Evolutionary conservation across 2,797 vertebrate genomes (phyloP).

Genomic region (Aselliscus stoliczkanus): DNA sequence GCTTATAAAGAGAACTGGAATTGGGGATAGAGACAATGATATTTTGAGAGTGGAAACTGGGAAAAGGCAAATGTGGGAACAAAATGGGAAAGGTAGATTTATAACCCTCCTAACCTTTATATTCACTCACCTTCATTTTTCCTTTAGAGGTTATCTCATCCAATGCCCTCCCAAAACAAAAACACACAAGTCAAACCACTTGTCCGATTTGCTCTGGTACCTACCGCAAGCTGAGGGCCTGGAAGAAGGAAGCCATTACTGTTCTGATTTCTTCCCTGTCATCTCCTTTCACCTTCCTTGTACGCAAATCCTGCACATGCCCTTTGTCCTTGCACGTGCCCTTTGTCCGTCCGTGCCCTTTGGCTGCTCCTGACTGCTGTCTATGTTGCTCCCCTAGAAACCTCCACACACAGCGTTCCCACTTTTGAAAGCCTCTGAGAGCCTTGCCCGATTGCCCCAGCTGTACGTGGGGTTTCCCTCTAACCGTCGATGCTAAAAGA

Average conservation of each 20-base stretch:
- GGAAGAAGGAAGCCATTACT: background rate
- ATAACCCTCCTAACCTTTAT: too few relatives aligned
- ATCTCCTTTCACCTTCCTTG: background rate
- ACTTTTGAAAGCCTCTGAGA: background rate
- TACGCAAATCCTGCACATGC: rapidly evolving
- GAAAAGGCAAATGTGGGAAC: background rate
- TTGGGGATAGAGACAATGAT: background rate
- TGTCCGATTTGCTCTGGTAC: background rate
- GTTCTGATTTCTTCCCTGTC: background rate
- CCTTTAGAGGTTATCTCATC: background rate
- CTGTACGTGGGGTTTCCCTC: background rate
- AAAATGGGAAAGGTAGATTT: background rate
- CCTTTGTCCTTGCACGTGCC: rapidly evolving
- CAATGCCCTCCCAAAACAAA: background rate
- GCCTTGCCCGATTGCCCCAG: rapidly evolving
- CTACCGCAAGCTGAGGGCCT: background rate
- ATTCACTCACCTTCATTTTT: background rate
- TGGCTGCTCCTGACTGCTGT: background rate
- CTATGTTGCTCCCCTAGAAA: background rate
- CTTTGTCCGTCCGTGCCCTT: rapidly evolving
- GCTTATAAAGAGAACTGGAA: background rate
- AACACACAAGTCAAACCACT: background rate
- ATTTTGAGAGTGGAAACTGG: background rate
- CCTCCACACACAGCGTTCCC: rapidly evolving
- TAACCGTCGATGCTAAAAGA: background rate